Evolutionary conservation across 2,797 vertebrate species (phyloP), one percentile per base, ranked within the genome.

Genomic region (Aphelocoma californica): DNA sequence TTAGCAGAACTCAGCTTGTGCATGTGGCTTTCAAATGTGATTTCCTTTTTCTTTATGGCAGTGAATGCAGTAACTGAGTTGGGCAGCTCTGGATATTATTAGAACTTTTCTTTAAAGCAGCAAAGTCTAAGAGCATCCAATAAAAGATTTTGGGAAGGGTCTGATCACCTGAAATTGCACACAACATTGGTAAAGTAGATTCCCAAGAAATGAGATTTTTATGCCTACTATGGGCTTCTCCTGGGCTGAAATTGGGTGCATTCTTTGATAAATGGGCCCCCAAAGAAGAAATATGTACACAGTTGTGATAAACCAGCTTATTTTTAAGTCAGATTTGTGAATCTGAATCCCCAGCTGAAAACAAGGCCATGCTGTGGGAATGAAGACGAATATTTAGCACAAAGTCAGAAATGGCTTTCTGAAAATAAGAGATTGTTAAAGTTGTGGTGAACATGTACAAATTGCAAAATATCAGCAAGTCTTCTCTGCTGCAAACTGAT

Each of bases 401-500:
- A 6, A 95, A 95, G 88, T 96, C 94, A 97, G 83, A 95, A 97
- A 92, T 78, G 91, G 69, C 56, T 94, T 94, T 80, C 85, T 97
- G 93, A 96, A 97, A 97, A 97, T 92, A 93, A 90, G 45, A 91
- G 88, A 92, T 81, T 94, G 95, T 70, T 94, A 79, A 95, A 97
- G 91, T 97, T 95, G 53, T 25, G 70, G 92, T 73, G 96, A 92
- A 80, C 78, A 86, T 91, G 96, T 95, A 87, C 92, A 95, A 97
- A 97, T 82, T 97, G 88, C 84, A 90, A 94, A 97, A 97, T 97
- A 97, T 97, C 95, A 95, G 96, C 96, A 96, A 89, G 94, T 93
- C 90, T 94, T 95, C 95, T 89, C 75, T 86, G 80, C 95, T 93
- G 61, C 96, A 96, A 95, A 96, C 75, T 93, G 96, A 97, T 94